These are phyloP conservation scores for Conchocele bisecta DNA, from an alignment of 2,888 invertebrate genomes.

Conservation along the genomic window DNA sequence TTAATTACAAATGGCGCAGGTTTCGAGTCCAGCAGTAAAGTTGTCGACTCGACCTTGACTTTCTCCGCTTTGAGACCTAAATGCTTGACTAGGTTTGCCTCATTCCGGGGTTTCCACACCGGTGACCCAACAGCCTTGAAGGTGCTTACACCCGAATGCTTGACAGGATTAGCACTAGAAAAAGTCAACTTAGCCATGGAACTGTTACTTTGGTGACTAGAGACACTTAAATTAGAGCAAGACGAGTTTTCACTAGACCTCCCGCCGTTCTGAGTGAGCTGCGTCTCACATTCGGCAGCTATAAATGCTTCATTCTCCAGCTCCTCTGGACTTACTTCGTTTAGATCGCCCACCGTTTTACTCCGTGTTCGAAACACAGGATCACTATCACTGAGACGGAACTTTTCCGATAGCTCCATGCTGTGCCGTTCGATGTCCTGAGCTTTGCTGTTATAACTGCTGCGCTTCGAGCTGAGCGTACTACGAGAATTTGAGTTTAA, in stretches of 20 bases:
- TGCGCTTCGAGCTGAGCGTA: conserved; percentile 65
- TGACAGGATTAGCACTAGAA: conserved; percentile 95
- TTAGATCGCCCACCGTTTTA: conserved; percentile 93
- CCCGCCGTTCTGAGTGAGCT: conserved; percentile 56
- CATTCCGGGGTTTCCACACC: conserved; percentile 90
- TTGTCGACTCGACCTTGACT: not conserved
- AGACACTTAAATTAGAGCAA: conserved; percentile 75
- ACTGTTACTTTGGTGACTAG: conserved; percentile 75
- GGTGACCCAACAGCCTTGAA: conserved; percentile 92
- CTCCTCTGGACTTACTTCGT: conserved; percentile 84
- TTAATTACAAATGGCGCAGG: conserved; percentile 10
- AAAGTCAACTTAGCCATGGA: conserved; percentile 90
- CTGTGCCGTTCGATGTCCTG: conserved; percentile 77
- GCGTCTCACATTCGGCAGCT: conserved; percentile 61
- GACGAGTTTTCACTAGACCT: conserved; percentile 70
- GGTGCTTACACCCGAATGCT: conserved; percentile 88
- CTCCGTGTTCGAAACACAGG: conserved; percentile 90
- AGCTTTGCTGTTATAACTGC: conserved; percentile 49
- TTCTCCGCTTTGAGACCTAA: conserved; percentile 27
- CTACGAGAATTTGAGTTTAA: conserved; percentile 60
- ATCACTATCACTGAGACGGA: conserved; percentile 84
- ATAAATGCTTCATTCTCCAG: conserved; percentile 56
- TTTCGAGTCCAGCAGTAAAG: not conserved
- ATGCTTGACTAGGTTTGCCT: conserved; percentile 59
- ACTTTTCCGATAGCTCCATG: conserved; percentile 91